Evolutionary conservation across 2,888 invertebrate genomes (phyloP).

Genomic region (Agrypnus murinus): DNA sequence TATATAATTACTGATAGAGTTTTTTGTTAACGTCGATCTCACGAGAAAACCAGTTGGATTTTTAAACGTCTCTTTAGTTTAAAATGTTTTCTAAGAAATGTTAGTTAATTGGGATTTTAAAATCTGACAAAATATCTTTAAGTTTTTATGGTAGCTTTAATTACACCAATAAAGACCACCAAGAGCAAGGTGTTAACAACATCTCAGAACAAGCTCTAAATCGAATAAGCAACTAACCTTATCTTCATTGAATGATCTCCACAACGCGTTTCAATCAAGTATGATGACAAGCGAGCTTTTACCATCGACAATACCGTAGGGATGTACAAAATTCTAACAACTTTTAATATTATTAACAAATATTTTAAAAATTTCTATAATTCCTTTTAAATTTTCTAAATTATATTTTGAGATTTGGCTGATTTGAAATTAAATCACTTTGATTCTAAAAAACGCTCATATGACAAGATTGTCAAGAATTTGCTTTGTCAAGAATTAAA

Average conservation of each 20-base stretch:
- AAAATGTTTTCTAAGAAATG: constrained; percentile 12
- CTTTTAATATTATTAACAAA: neutral
- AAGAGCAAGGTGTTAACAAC: constrained; percentile 34
- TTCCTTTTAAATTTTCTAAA: too few species aligned
- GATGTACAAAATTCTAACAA: constrained; percentile 43
- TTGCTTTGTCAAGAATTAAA: neutral
- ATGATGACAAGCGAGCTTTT: constrained; percentile 64
- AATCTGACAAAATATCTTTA: constrained; percentile 13
- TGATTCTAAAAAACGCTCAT: too few species aligned
- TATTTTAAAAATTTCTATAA: too few species aligned
- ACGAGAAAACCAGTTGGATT: neutral
- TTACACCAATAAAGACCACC: constrained; percentile 31
- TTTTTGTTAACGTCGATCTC: too few species aligned
- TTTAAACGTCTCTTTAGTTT: too few species aligned
- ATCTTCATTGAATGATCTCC: constrained; percentile 63
- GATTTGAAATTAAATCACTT: too few species aligned
- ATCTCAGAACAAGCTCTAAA: constrained; percentile 58
- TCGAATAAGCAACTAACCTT: constrained; percentile 63
- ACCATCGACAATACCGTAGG: constrained; percentile 42
- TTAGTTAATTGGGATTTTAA: constrained; percentile 9
- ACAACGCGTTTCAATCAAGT: constrained; percentile 65
- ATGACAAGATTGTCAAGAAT: neutral
- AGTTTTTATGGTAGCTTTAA: constrained; percentile 22
- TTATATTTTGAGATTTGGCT: too few species aligned
- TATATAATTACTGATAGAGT: too few species aligned